phyloP scores from a whole-genome alignment of 92 coral and sea anemone species.

The Parazoanthus swiftii region DNA sequence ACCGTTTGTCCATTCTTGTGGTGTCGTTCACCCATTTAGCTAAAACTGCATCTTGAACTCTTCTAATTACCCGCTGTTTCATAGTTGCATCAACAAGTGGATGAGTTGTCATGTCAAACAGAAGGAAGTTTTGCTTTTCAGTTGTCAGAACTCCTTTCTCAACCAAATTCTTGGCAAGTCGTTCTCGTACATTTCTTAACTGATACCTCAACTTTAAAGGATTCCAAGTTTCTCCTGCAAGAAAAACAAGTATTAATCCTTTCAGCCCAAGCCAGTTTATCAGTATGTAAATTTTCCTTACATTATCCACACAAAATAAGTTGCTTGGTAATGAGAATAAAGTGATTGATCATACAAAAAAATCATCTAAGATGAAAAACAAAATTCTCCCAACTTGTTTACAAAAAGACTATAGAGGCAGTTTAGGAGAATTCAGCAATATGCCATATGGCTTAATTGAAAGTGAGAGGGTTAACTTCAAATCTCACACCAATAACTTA shows the following conservation, averaged over 20 bases:
- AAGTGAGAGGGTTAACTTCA: too few relatives aligned
- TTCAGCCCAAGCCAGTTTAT: too few relatives aligned
- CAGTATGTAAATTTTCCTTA: too few relatives aligned
- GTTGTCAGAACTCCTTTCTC: conserved; percentile 99
- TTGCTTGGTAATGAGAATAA: too few relatives aligned
- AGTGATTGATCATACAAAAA: too few relatives aligned
- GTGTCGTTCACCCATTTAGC: conserved; percentile 97
- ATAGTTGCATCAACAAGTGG: conserved; percentile 89
- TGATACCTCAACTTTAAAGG: conserved; percentile 95
- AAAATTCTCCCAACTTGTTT: too few relatives aligned
- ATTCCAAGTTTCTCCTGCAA: conserved; percentile 97
- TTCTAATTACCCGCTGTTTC: conserved; percentile 85
- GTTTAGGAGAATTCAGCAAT: too few relatives aligned
- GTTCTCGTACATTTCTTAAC: conserved; percentile 95
- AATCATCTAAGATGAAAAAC: too few relatives aligned
- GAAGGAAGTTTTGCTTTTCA: conserved; percentile 96
- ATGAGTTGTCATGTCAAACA: conserved; percentile 98
- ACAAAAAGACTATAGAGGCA: too few relatives aligned
- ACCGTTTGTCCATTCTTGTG: conserved; percentile 82
- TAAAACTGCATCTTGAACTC: conserved; percentile 93
- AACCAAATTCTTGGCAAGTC: conserved; percentile 97
- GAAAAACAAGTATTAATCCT: background rate
- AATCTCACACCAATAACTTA: too few relatives aligned
- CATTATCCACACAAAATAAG: too few relatives aligned
- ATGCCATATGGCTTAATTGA: too few relatives aligned